These are phyloP conservation scores for Mus musculus DNA, from an alignment of 2,113 vertebrate species.

Conservation along the genomic window GRCm39 chr15:6570501-6571000, in stretches of 20 bases:
- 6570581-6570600: conserved; percentile 6
- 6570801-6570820: neutral
- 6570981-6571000: conserved; percentile 8
- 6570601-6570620: neutral
- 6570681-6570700: neutral
- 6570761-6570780: neutral
- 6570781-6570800: neutral
- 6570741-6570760: neutral
- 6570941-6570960: neutral
- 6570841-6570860: neutral
- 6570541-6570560: neutral
- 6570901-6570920: neutral
- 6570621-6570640: neutral
- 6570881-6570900: neutral
- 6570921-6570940: neutral
- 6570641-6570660: neutral
- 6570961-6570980: neutral
- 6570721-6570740: neutral
- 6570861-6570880: neutral
- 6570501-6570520: neutral
- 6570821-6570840: conserved; percentile 6
- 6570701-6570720: neutral
- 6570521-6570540: neutral
- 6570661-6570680: neutral
- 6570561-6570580: neutral